phyloP scores from a whole-genome alignment of 1,140 invertebrate genomes.

The Sitobion miscanthi region DNA sequence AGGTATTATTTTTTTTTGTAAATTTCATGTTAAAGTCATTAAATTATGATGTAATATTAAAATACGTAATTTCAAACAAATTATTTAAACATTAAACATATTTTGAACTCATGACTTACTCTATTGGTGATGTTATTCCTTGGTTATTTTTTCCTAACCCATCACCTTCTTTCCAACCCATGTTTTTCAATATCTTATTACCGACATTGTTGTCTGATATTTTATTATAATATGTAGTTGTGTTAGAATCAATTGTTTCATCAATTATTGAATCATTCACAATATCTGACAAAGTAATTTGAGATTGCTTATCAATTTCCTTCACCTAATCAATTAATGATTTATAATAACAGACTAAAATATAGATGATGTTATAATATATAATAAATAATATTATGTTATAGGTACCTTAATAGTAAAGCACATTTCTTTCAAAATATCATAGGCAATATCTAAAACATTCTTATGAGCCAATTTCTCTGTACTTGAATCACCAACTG shows the following conservation, averaged over 20 bases:
- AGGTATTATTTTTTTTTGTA: not conserved
- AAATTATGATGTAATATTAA: not conserved
- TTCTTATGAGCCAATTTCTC: not conserved
- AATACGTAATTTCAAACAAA: not conserved
- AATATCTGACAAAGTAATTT: not conserved
- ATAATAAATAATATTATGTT: too few species aligned
- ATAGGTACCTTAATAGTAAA: not conserved
- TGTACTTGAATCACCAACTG: not conserved
- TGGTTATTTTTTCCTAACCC: not conserved
- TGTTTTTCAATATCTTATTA: not conserved
- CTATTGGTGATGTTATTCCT: not conserved
- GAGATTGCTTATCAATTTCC: not conserved
- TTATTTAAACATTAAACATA: not conserved
- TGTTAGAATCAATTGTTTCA: too few species aligned
- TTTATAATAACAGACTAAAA: not conserved
- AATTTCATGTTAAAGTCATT: not conserved
- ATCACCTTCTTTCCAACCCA: not conserved
- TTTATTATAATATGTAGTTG: not conserved
- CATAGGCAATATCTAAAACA: not conserved
- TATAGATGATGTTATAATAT: not conserved
- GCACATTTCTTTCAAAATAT: not conserved
- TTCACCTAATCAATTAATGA: not conserved
- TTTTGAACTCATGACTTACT: not conserved
- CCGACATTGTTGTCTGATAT: not conserved
- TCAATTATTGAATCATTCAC: not conserved